Evolutionary conservation across 2,797 vertebrate species (phyloP).

Genomic region (Acrocephalus scirpaceus): DNA sequence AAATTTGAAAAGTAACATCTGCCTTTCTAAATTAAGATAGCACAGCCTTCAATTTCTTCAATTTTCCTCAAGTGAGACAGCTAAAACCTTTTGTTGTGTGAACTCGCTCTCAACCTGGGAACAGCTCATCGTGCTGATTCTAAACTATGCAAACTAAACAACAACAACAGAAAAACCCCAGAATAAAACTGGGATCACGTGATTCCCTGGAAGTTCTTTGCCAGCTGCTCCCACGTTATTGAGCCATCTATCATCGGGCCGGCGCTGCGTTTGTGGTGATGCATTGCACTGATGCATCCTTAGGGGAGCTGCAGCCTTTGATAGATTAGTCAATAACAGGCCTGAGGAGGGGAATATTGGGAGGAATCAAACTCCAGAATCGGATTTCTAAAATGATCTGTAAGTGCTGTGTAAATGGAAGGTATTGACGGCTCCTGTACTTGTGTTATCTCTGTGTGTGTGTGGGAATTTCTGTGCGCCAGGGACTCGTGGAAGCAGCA

Average conservation of each 20-base stretch:
- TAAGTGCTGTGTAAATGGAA: neutral
- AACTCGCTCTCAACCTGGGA: neutral
- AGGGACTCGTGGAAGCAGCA: neutral
- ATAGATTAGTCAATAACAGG: conserved; percentile 67
- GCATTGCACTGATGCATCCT: conserved; percentile 35
- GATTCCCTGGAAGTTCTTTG: conserved; percentile 27
- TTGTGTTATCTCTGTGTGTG: neutral
- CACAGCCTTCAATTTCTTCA: neutral
- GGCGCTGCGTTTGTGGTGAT: conserved; percentile 38
- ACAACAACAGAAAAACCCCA: neutral
- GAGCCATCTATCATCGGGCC: conserved; percentile 60
- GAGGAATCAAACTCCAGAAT: neutral
- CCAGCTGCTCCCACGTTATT: conserved; percentile 69
- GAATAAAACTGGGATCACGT: neutral
- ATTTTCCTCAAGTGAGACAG: neutral
- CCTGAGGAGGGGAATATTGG: conserved; percentile 38
- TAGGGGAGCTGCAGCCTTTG: conserved; percentile 21
- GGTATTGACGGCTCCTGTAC: neutral
- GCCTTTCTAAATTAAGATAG: neutral
- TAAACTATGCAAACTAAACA: conserved; percentile 20
- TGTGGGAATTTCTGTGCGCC: accelerated
- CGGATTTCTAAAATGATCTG: neutral
- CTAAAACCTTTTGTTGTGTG: neutral
- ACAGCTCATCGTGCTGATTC: neutral
- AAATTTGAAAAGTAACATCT: neutral